phyloP scores from a whole-genome alignment of 2,113 vertebrate species.

The Sceloporus undulatus region DNA sequence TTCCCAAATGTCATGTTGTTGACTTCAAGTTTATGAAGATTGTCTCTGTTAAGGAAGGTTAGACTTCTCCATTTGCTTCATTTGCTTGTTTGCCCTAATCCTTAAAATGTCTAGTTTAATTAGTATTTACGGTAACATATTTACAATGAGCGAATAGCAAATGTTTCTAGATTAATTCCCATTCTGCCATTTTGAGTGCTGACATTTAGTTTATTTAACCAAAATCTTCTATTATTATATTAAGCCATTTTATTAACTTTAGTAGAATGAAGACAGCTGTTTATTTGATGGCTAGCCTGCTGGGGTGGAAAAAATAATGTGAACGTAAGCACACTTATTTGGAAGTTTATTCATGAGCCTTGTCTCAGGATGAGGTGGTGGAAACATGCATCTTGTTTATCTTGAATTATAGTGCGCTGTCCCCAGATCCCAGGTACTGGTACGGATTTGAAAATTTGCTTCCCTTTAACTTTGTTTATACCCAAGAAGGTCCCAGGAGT shows the following conservation, averaged over 20 bases:
- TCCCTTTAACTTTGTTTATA: neutral
- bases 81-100: conserved; percentile 36
- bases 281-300: conserved; percentile 2
- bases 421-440: neutral
- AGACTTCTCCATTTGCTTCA: neutral
- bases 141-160: conserved; percentile 1
- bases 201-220: conserved; percentile 7
- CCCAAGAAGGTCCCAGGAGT: neutral
- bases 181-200: conserved; percentile 23
- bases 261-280: neutral
- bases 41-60: neutral
- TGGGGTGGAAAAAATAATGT: neutral
- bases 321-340: neutral
- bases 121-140: neutral
- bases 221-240: conserved; percentile 22
- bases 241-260: conserved; percentile 43
- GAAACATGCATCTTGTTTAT: neutral
- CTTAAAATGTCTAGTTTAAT: conserved; percentile 24
- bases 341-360: neutral
- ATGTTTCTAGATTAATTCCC: conserved; percentile 42
- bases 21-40: neutral
- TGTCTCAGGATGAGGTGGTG: neutral
- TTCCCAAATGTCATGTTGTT: conserved; percentile 31
- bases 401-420: neutral
- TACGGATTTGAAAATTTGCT: neutral